phyloP scores from a whole-genome alignment of 1,140 invertebrate species.

The Copidosoma floridanum region DNA sequence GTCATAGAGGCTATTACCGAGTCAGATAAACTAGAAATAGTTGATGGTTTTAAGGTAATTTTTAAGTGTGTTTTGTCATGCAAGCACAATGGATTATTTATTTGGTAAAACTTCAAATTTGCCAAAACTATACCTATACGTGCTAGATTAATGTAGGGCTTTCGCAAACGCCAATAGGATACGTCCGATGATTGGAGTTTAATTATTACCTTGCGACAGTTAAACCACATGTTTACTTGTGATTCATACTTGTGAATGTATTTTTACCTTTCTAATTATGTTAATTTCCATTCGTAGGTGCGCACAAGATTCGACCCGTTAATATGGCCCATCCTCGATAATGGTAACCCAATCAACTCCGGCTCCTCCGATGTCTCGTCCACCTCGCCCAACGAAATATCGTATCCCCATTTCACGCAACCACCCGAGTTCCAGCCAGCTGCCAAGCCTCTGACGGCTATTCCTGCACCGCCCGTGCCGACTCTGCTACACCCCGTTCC shows the following conservation, averaged over 20 bases:
- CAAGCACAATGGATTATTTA: neutral
- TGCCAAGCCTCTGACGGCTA: conserved; percentile 60
- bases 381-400: conserved; percentile 29
- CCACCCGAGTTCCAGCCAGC: conserved; percentile 52
- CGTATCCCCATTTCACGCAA: conserved; percentile 15
- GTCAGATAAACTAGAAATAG: conserved; percentile 80
- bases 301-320: conserved; percentile 76
- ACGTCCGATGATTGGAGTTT: conserved; percentile 44
- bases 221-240: neutral
- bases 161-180: conserved; percentile 45
- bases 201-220: conserved; percentile 45
- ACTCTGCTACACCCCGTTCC: conserved; percentile 44
- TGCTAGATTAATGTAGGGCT: conserved; percentile 46
- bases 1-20: conserved; percentile 79
- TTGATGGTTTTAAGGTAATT: conserved; percentile 71
- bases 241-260: neutral
- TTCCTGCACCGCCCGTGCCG: conserved; percentile 68
- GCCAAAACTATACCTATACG: conserved; percentile 5
- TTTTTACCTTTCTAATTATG: neutral
- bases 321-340: conserved; percentile 81
- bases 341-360: conserved; percentile 48
- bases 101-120: conserved; percentile 11
- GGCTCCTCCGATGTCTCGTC: conserved; percentile 44
- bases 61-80: conserved; percentile 11
- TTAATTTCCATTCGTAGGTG: conserved; percentile 60